Evolutionary conservation across 2,888 invertebrate species (phyloP).

Genomic region (Lasioglossum villosulum): DNA sequence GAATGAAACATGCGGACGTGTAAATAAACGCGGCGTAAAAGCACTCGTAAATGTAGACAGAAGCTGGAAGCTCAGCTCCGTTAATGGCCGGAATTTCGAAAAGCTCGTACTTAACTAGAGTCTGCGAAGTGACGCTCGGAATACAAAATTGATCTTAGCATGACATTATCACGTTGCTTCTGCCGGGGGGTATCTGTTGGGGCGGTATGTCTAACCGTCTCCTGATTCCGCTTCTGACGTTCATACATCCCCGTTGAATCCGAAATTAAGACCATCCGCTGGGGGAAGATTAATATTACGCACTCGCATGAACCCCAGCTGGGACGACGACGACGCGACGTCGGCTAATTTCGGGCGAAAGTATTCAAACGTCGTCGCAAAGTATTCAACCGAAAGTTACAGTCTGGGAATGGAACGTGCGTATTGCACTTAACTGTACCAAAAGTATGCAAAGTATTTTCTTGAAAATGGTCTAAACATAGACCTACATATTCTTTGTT

Average conservation of each 20-base stretch:
- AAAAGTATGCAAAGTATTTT: too few species aligned
- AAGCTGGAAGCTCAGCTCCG: constrained; percentile 54
- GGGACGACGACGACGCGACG: neutral
- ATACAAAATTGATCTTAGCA: constrained; percentile 82
- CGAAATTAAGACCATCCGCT: constrained; percentile 57
- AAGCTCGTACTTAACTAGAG: constrained; percentile 80
- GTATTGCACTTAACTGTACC: neutral
- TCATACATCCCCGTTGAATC: constrained; percentile 62
- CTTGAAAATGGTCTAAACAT: too few species aligned
- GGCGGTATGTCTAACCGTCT: constrained; percentile 57
- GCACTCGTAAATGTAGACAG: constrained; percentile 56
- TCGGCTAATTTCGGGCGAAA: neutral
- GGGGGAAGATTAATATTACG: constrained; percentile 56
- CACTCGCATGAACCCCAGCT: neutral
- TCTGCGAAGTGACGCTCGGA: constrained; percentile 80
- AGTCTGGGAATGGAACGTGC: neutral
- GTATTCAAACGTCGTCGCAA: neutral
- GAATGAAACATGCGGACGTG: constrained; percentile 25
- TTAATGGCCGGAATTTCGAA: constrained; percentile 80
- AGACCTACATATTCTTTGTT: too few species aligned
- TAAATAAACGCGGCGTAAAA: constrained; percentile 48
- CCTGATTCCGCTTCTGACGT: constrained; percentile 55
- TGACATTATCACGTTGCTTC: constrained; percentile 75
- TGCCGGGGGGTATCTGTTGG: constrained; percentile 61
- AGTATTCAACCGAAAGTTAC: neutral